Conservation (phyloP, 2,797 vertebrate species). For the Bradypodion pumilum region DNA sequence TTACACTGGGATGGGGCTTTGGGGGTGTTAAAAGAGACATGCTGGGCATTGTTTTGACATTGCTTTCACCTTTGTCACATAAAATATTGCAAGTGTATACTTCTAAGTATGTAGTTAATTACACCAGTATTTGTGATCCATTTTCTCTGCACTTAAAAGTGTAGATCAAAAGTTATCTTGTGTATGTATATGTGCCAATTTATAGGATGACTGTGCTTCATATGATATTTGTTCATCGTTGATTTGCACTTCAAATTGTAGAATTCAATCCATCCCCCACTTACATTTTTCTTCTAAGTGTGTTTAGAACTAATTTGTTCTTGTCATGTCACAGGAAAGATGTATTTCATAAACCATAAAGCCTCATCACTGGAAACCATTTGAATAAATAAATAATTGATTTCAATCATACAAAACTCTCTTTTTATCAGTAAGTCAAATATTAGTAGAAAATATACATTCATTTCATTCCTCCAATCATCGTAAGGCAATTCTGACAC, state of each 20-base stretch:
- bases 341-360: constrained; percentile 25
- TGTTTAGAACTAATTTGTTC: constrained; percentile 20
- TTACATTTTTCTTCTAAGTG: background rate
- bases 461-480: constrained; percentile 4
- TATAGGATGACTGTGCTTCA: background rate
- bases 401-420: constrained; percentile 12
- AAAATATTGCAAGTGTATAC: background rate
- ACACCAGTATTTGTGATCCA: background rate
- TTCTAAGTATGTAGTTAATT: background rate
- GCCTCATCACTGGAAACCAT: constrained; percentile 22
- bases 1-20: too few relatives aligned
- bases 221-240: background rate
- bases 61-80: background rate
- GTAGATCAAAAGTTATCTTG: background rate
- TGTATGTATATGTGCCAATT: background rate
- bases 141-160: background rate
- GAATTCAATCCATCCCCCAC: background rate
- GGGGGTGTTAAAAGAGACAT: too few relatives aligned
- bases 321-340: constrained; percentile 24
- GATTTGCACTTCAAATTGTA: constrained; percentile 2
- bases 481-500: background rate
- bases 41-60: background rate
- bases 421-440: constrained; percentile 13
- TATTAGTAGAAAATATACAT: background rate
- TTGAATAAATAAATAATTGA: constrained; percentile 27